Percentiles rank a stretch among this genome's conserved stretches.
phyloP scores from a whole-genome alignment of 35 echinoderm and acorn worm species.

The Anneissia japonica region DNA sequence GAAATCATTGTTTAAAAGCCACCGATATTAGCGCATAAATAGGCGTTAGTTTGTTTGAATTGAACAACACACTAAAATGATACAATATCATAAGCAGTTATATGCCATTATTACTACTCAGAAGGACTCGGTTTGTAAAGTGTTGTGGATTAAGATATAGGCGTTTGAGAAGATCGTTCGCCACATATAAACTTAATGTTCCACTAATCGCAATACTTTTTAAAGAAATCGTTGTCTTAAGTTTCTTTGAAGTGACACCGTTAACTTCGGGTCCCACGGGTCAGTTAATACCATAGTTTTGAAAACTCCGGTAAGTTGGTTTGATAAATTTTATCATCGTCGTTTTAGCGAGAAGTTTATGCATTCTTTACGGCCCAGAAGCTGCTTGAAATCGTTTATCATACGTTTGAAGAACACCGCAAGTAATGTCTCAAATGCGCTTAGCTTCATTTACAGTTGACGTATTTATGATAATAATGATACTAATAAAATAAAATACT shows the following conservation, averaged over 20 bases:
- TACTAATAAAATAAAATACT: background rate
- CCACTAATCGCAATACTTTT: background rate
- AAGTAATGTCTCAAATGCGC: background rate
- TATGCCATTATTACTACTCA: background rate
- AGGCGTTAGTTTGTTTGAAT: background rate
- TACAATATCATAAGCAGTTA: background rate
- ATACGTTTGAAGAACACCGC: background rate
- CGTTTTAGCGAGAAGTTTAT: background rate
- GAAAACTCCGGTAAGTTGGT: background rate
- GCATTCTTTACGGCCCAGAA: background rate
- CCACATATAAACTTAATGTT: background rate
- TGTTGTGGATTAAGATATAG: background rate
- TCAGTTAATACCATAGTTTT: background rate
- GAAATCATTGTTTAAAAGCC: background rate
- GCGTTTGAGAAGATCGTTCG: background rate
- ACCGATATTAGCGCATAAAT: background rate
- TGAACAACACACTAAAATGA: background rate
- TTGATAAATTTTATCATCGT: background rate
- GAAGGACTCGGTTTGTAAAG: background rate
- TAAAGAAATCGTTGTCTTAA: background rate
- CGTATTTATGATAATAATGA: constrained; percentile 2
- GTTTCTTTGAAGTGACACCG: constrained; percentile 1
- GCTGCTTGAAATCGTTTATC: background rate
- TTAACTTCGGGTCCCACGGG: background rate
- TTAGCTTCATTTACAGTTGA: background rate